Percentiles rank a stretch among this genome's conserved stretches.
These are phyloP conservation scores for Puma concolor DNA, from an alignment of 2,113 vertebrate genomes.

Conservation along the genomic window DNA sequence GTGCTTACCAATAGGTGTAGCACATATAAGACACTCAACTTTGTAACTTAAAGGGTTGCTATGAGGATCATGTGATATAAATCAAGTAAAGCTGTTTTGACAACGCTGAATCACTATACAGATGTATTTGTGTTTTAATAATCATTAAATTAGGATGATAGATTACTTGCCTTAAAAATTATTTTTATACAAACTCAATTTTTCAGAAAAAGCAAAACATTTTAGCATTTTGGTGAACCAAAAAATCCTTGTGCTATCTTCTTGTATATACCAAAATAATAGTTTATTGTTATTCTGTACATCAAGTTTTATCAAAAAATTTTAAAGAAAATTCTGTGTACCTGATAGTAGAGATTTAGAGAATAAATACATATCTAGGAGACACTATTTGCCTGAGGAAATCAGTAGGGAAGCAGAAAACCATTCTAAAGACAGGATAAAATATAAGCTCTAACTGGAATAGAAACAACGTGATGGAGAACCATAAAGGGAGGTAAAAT, in stretches of 20 bases:
- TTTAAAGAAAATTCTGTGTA: not conserved
- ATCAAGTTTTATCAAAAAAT: not conserved
- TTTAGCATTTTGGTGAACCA: not conserved
- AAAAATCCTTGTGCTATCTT: not conserved
- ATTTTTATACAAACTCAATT: not conserved
- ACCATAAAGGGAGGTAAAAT: not conserved
- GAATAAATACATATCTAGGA: not conserved
- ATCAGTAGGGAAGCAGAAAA: not conserved
- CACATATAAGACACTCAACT: not conserved
- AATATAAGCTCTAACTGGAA: not conserved
- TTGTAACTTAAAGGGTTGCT: not conserved
- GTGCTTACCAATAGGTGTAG: not conserved
- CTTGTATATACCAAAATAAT: not conserved
- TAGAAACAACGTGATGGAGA: not conserved
- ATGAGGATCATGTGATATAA: not conserved
- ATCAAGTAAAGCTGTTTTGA: not conserved
- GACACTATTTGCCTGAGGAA: not conserved
- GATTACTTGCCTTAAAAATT: not conserved
- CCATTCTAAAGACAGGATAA: not conserved
- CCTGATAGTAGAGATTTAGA: not conserved
- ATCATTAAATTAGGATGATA: not conserved
- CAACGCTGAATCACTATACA: not conserved
- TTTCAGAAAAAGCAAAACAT: not conserved
- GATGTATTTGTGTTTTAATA: not conserved
- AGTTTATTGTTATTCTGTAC: not conserved